A percentile compares a stretch with the other conserved stretches of the same genome.
These are phyloP conservation scores for Eristalis tenax DNA, from an alignment of 2,888 invertebrate genomes.

Conservation along the genomic window DNA sequence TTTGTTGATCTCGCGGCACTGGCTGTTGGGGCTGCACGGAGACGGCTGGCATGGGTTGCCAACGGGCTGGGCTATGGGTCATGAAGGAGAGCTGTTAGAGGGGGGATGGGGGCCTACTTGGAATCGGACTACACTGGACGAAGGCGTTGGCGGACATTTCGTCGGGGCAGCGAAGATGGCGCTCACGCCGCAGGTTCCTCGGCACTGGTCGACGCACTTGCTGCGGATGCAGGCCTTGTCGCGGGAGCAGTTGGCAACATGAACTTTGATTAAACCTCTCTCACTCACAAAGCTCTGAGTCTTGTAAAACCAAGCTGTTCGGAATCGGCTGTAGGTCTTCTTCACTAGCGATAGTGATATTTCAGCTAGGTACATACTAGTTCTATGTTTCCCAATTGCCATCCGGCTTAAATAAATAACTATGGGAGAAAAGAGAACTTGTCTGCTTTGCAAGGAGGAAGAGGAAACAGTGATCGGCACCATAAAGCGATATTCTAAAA, in stretches of 20 bases:
- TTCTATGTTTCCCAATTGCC: too few species aligned
- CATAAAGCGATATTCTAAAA: too few species aligned
- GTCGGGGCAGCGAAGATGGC: slow-evolving; percentile 86
- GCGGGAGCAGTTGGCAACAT: slow-evolving; percentile 89
- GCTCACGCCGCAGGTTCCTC: slow-evolving; percentile 88
- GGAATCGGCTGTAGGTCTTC: too few species aligned
- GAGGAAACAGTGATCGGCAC: too few species aligned
- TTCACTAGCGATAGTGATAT: too few species aligned
- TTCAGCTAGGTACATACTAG: too few species aligned
- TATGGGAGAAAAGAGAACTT: too few species aligned
- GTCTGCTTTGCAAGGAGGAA: too few species aligned
- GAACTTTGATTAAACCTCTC: too few species aligned
- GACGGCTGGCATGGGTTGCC: slow-evolving; percentile 85
- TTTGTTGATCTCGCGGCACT: slow-evolving; percentile 86
- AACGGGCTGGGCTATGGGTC: slow-evolving; percentile 73
- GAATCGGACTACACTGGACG: slow-evolving; percentile 83
- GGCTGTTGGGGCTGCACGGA: slow-evolving; percentile 90
- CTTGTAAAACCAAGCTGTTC: too few species aligned
- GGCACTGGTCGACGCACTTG: slow-evolving; percentile 91
- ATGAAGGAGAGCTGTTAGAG: background rate
- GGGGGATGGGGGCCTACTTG: slow-evolving; percentile 82
- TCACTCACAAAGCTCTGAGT: too few species aligned
- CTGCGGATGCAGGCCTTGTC: slow-evolving; percentile 88
- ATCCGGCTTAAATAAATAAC: too few species aligned
- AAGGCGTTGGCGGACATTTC: slow-evolving; percentile 89